phyloP scores from a whole-genome alignment of 2,113 vertebrate species.

The Rutilus rutilus region DNA sequence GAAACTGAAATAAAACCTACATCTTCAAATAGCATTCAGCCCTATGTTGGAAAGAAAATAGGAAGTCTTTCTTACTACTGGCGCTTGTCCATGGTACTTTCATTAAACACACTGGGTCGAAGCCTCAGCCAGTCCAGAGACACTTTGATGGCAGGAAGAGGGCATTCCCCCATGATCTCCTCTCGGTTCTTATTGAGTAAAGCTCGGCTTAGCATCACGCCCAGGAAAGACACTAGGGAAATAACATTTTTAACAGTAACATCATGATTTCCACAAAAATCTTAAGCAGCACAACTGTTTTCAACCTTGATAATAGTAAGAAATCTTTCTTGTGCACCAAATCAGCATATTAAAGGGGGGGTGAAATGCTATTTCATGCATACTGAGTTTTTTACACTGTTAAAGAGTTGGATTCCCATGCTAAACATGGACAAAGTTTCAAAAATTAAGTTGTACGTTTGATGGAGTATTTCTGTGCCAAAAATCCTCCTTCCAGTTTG shows the following conservation, averaged over 20 bases:
- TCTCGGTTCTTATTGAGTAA: conserved; percentile 87
- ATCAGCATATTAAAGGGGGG: not conserved
- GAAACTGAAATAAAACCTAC: not conserved
- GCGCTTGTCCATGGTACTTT: conserved; percentile 85
- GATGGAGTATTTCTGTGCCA: no score
- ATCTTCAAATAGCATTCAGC: not conserved
- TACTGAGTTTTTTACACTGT: no score
- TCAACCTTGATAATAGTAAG: not conserved
- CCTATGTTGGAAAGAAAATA: conserved; percentile 23
- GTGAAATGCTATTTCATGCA: no score
- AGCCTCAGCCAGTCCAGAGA: conserved; percentile 97
- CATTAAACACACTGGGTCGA: conserved; percentile 87
- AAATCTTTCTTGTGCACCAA: not conserved
- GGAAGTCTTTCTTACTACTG: conserved; percentile 88
- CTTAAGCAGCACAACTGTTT: not conserved
- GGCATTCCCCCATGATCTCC: conserved; percentile 87
- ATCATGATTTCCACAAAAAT: not conserved
- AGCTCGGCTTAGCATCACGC: conserved; percentile 90
- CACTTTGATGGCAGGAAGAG: conserved; percentile 96
- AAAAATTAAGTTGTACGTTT: no score
- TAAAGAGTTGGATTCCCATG: no score
- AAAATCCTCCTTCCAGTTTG: no score
- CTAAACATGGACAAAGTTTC: no score
- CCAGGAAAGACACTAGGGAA: conserved; percentile 91
- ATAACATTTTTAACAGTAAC: no score